Conservation (phyloP, 2,113 vertebrate genomes). For the Ammodytes marinus region DNA sequence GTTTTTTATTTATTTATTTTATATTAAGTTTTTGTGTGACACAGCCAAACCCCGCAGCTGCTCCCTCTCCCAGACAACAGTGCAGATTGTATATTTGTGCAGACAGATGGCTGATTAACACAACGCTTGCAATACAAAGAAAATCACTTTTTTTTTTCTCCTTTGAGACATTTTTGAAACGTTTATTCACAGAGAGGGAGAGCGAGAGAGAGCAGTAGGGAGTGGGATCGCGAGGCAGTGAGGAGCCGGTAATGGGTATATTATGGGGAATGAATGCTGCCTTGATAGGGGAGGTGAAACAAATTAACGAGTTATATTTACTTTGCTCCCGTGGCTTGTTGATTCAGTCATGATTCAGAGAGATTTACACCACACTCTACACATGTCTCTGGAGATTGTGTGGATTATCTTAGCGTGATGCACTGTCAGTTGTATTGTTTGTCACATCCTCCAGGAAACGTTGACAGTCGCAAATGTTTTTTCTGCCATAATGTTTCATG, state of each 20-base stretch:
- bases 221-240: neutral
- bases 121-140: conserved; percentile 4
- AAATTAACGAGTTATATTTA: conserved; percentile 41
- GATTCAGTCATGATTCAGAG: conserved; percentile 34
- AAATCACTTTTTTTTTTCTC: conserved; percentile 38
- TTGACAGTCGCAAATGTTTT: neutral
- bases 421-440: neutral
- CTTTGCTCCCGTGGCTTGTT: conserved; percentile 32
- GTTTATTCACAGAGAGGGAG: conserved; percentile 10
- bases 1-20: neutral
- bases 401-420: conserved; percentile 16
- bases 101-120: conserved; percentile 58
- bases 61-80: conserved; percentile 15
- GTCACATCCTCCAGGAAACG: conserved; percentile 17
- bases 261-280: conserved; percentile 57
- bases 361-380: neutral
- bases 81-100: conserved; percentile 29
- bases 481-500: conserved; percentile 11
- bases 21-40: neutral
- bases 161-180: conserved; percentile 30
- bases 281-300: conserved; percentile 36
- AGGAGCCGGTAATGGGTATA: conserved; percentile 23
- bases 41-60: conserved; percentile 40
- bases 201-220: conserved; percentile 1
- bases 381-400: conserved; percentile 11